Base-by-base conservation (phyloP, 2,888 invertebrate species). In the Chrysomela aeneicollis region DNA sequence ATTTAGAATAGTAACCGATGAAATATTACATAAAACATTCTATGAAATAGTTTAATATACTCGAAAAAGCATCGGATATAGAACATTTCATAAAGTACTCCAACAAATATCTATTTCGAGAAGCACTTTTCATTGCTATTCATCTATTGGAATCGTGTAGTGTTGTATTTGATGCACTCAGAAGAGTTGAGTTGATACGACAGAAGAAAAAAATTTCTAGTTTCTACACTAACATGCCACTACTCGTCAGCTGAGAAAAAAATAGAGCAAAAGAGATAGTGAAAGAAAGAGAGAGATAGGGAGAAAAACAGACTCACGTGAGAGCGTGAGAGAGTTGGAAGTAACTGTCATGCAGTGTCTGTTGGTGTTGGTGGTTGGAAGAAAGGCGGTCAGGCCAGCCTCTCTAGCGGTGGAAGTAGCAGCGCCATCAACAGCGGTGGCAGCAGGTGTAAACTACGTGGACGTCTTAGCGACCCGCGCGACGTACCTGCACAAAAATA, bases 401-500 rank as follows among this genome's bases (percentile, higher is more conserved):
- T 72, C 74, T 8, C 42, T n/a, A 76, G 77, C 77, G 78, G 76
- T 75, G 76, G 76, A 77, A 79, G 77, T 75, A 77, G 76, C 73
- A 73, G 72, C 75, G 67, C 72, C 75, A 64, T 58, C 49, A 76
- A 74, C 75, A 81, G 78, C 75, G 80, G 79, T 80, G 80, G 79
- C 80, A 79, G 79, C 77, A 79, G 74, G 73, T 72, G 74, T 71
- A 63, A 63, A 71, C 68, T 70, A 62, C 63, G 67, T 18, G 63
- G 67, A 67, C 71, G 69, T 63, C 69, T 67, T 21, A 61, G 68
- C 61, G 71, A 74, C 73, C 77, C 78, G 69, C 76, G 74, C 73
- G 80, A 79, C 74, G 75, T 78, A 81, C 81, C 81, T 81, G 78
- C 72, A 73, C 76, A 77, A 76, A 68, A 65, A 74, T 59, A 22